These are phyloP conservation scores for Luidia sarsii DNA, from an alignment of 53 echinoderm and acorn worm genomes.

Conservation along the genomic window DNA sequence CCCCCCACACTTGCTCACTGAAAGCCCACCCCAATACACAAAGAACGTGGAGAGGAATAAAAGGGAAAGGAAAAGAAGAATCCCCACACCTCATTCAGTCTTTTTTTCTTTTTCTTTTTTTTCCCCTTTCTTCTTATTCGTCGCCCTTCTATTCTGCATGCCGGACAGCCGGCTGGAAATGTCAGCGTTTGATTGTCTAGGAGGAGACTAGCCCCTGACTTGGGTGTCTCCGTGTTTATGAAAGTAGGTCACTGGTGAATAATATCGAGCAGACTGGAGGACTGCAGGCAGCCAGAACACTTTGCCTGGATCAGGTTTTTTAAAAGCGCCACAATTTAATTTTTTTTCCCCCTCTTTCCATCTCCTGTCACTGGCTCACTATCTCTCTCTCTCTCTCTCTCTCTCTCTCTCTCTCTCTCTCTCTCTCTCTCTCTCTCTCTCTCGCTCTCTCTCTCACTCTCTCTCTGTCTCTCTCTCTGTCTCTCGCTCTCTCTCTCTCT, in stretches of 20 bases:
- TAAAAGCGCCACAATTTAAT: constrained; percentile 11
- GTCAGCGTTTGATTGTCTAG: not conserved
- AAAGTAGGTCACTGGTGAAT: constrained; percentile 26
- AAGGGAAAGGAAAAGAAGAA: no score
- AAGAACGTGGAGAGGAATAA: no score
- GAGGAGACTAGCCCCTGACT: not conserved
- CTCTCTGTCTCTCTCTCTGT: no score
- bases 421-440: not conserved
- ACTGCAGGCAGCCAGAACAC: not conserved
- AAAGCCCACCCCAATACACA: not conserved
- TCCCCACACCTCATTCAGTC: no score
- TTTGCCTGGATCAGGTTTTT: not conserved
- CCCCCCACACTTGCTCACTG: not conserved
- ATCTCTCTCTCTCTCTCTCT: not conserved
- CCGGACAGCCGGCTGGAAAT: not conserved
- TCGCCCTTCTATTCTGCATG: no score
- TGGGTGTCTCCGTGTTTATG: not conserved
- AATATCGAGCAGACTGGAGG: constrained; percentile 2
- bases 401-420: not conserved
- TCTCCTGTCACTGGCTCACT: not conserved
- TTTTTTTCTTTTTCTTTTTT: no score
- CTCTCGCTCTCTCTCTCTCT: no score
- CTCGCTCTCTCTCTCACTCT: no score
- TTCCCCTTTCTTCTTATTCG: no score
- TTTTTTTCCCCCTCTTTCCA: not conserved